A percentile compares a stretch with the other conserved stretches of the same genome.
Evolutionary conservation across 2,888 invertebrate species (phyloP).

Genomic region (Vannuccia rotundouncinata): DNA sequence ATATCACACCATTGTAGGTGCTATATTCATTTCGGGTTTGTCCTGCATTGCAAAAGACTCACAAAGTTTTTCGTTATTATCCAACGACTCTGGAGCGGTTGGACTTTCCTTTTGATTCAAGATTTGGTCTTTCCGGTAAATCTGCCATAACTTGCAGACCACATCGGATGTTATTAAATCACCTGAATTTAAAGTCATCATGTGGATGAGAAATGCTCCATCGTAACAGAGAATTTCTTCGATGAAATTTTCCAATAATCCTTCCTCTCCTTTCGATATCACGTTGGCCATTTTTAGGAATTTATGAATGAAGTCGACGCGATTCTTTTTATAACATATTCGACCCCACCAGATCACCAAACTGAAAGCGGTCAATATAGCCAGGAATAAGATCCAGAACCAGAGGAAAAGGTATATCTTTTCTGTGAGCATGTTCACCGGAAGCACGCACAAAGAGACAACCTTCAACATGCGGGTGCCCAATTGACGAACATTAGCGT

Average conservation of each 20-base stretch:
- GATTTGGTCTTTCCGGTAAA: slow-evolving; percentile 19
- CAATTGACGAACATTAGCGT: slow-evolving; percentile 11
- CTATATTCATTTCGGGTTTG: too few relatives aligned
- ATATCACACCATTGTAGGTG: too few relatives aligned
- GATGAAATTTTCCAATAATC: slow-evolving; percentile 22
- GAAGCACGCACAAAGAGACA: slow-evolving; percentile 35
- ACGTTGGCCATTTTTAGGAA: not conserved
- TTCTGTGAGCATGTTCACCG: slow-evolving; percentile 41
- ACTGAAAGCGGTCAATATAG: slow-evolving; percentile 36
- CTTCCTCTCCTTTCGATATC: not conserved
- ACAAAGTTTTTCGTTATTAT: too few relatives aligned
- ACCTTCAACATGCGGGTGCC: slow-evolving; percentile 24
- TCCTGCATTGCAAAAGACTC: too few relatives aligned
- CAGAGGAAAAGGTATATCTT: slow-evolving; percentile 41
- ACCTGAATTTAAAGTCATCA: slow-evolving; percentile 35
- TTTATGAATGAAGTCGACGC: slow-evolving; percentile 32
- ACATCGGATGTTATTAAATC: slow-evolving; percentile 31
- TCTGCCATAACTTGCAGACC: slow-evolving; percentile 14
- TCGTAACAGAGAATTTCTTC: slow-evolving; percentile 34
- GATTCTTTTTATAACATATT: not conserved
- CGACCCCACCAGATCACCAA: slow-evolving; percentile 37
- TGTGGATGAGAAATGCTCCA: slow-evolving; percentile 31
- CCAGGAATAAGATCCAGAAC: slow-evolving; percentile 40
- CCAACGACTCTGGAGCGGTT: too few relatives aligned
- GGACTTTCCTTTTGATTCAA: too few relatives aligned